Conservation (phyloP, 2,113 vertebrate species). For the Pelobates fuscus region DNA sequence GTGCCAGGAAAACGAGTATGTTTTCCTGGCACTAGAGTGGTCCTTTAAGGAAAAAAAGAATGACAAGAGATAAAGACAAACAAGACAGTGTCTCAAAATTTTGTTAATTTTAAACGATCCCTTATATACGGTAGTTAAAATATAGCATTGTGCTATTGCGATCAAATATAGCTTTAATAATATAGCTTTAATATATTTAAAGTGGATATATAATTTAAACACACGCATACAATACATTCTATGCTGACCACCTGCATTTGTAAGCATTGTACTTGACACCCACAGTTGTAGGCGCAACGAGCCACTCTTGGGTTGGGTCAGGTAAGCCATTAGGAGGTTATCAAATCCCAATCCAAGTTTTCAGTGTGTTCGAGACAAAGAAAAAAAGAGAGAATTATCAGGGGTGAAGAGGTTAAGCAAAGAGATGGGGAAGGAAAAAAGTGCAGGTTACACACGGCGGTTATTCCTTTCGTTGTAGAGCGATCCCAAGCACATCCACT, state of each 20-base stretch:
- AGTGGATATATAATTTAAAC: too few relatives aligned
- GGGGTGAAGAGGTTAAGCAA: constrained; percentile 40
- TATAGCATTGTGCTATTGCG: too few relatives aligned
- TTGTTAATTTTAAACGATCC: too few relatives aligned
- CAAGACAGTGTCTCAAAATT: too few relatives aligned
- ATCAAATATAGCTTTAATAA: too few relatives aligned
- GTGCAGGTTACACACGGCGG: constrained; percentile 66
- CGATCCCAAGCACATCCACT: constrained; percentile 79
- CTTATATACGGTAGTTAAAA: too few relatives aligned
- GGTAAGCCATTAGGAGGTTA: constrained; percentile 47
- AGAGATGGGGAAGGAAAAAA: constrained; percentile 53
- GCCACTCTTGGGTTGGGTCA: constrained; percentile 5
- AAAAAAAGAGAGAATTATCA: constrained; percentile 9
- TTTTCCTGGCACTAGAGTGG: too few relatives aligned
- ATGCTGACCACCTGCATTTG: constrained; percentile 10
- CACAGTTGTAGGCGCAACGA: background rate
- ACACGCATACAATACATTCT: background rate
- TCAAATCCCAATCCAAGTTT: constrained; percentile 13
- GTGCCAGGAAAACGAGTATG: too few relatives aligned
- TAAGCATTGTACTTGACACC: background rate
- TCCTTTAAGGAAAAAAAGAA: too few relatives aligned
- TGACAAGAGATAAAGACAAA: too few relatives aligned
- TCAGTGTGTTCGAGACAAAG: constrained; percentile 4
- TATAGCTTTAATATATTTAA: too few relatives aligned
- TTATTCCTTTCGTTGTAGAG: constrained; percentile 63